phyloP scores from a whole-genome alignment of 2,797 vertebrate genomes.

The Catamblyrhynchus diadema region DNA sequence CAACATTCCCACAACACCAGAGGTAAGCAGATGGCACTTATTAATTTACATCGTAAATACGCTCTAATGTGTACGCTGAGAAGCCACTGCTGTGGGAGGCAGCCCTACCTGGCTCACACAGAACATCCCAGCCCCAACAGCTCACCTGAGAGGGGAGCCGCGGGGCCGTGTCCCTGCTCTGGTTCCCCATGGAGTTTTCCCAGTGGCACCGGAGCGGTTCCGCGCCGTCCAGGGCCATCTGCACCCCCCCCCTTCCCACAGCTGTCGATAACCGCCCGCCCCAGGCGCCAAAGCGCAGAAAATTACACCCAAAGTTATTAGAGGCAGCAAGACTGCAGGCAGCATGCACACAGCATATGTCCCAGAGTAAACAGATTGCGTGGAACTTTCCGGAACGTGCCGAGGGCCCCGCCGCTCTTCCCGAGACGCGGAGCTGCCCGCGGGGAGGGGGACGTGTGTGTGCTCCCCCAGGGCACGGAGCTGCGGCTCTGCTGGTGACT shows the following conservation, averaged over 20 bases:
- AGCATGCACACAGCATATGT: background rate
- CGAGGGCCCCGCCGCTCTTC: background rate
- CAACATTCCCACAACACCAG: conserved; percentile 53
- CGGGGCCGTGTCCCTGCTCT: rapidly evolving
- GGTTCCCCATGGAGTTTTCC: rapidly evolving
- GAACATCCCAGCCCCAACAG: background rate
- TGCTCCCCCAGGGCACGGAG: background rate
- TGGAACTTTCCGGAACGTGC: background rate
- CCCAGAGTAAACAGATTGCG: conserved; percentile 17
- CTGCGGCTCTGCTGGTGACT: no score
- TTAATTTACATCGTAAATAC: conserved; percentile 53
- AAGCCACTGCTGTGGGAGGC: background rate
- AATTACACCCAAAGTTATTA: conserved; percentile 24
- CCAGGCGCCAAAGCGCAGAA: background rate
- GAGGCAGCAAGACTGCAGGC: conserved; percentile 10
- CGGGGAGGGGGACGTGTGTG: background rate
- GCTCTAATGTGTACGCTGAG: background rate
- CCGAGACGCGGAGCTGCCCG: background rate
- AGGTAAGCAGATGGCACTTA: conserved; percentile 68
- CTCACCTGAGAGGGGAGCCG: background rate
- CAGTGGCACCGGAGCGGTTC: background rate
- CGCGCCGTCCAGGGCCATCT: background rate
- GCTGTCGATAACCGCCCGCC: background rate
- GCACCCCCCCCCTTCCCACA: background rate
- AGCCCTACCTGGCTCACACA: background rate